Percentiles rank a stretch among this genome's conserved stretches.
phyloP scores from a whole-genome alignment of 2,113 vertebrate species.

The Grallaria varia region DNA sequence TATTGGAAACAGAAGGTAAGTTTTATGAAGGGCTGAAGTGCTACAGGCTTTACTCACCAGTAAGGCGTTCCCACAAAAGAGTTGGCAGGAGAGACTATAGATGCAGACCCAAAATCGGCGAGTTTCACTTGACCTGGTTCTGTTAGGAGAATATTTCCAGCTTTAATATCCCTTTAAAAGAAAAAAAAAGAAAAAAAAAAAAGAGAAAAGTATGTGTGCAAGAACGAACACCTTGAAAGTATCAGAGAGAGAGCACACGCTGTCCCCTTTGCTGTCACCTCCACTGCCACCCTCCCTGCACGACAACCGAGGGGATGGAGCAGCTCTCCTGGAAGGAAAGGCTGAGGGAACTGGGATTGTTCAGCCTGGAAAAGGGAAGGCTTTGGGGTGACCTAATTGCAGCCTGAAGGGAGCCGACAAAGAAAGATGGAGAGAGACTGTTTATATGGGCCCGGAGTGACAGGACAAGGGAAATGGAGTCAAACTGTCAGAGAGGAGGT shows the following conservation, averaged over 20 bases:
- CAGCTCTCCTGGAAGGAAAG: not conserved
- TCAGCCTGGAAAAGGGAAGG: not conserved
- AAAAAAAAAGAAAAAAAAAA: not conserved
- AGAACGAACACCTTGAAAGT: not conserved
- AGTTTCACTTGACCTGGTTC: conserved; percentile 98
- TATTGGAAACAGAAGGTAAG: not conserved
- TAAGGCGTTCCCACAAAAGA: conserved; percentile 99
- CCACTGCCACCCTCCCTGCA: not conserved
- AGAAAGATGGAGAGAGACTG: not conserved
- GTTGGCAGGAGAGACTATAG: conserved; percentile 96
- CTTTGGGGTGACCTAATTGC: not conserved
- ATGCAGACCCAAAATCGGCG: conserved; percentile 98
- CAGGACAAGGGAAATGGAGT: not conserved
- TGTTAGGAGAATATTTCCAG: conserved; percentile 98
- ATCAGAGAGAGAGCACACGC: not conserved
- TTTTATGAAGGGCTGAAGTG: not conserved
- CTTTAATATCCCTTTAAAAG: conserved; percentile 93
- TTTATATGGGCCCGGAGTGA: not conserved
- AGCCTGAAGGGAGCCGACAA: not conserved
- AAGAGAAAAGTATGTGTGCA: not conserved
- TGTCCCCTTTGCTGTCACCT: not conserved
- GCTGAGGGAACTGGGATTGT: not conserved
- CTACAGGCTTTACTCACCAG: conserved; percentile 81
- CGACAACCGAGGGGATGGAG: not conserved
- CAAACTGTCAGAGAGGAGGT: not conserved